A percentile compares a stretch with the other conserved stretches of the same genome.
These are phyloP conservation scores for Sminthurides bifidus DNA, from an alignment of 1,140 invertebrate species.

Conservation along the genomic window DNA sequence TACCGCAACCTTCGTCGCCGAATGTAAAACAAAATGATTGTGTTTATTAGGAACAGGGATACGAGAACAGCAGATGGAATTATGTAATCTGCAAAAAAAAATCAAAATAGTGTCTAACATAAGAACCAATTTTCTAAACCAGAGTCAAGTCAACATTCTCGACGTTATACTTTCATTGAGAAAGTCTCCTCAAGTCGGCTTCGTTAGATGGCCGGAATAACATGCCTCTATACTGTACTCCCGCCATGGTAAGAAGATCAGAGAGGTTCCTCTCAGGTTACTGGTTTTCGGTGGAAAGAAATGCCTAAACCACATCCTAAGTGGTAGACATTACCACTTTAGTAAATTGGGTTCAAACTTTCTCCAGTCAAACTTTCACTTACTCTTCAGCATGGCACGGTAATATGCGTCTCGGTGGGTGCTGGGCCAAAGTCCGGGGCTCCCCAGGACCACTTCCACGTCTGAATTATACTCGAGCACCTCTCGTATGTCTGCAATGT, in stretches of 20 bases:
- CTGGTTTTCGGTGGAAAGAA: neutral
- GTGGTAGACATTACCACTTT: too few relatives aligned
- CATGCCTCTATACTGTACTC: too few relatives aligned
- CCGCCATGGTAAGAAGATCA: neutral
- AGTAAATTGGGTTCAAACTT: too few relatives aligned
- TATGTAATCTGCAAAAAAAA: conserved; percentile 23
- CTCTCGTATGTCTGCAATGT: neutral
- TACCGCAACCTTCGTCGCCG: conserved; percentile 6
- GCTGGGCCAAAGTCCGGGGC: conserved; percentile 1
- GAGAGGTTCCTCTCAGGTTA: neutral
- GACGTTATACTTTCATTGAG: too few relatives aligned
- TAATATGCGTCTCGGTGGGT: neutral
- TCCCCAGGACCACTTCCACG: neutral
- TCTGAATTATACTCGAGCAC: conserved; percentile 4
- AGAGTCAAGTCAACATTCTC: too few relatives aligned
- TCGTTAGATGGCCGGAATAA: too few relatives aligned
- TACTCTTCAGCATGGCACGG: neutral
- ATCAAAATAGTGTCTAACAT: too few relatives aligned
- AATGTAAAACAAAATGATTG: conserved; percentile 21
- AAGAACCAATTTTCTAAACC: conserved; percentile 1
- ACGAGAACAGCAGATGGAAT: conserved; percentile 16
- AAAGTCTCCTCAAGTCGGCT: too few relatives aligned
- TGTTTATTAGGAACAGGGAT: conserved; percentile 15
- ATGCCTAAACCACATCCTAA: too few relatives aligned
- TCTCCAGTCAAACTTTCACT: too few relatives aligned